Evolutionary conservation across 2,888 invertebrate genomes (phyloP), one percentile per base, ranked within the genome.

Genomic region (Apotomis turbidana): DNA sequence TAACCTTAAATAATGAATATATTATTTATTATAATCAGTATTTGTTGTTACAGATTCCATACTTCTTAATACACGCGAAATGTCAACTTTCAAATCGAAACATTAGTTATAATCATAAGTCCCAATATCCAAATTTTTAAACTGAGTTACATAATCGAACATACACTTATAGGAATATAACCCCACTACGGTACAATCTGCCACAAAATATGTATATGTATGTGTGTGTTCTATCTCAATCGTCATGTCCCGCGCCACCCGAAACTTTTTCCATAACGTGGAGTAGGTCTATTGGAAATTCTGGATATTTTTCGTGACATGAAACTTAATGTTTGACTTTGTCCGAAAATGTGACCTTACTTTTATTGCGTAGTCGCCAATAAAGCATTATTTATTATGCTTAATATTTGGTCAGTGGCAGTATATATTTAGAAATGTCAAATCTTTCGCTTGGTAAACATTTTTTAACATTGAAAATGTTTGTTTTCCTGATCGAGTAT

Each of bases 171-270:
- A 27, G 3, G 3, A 27, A 27, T 36, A 4, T 15, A 52, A 52
- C 51, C 59, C 27, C 41, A 27, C 68, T 52, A 41, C 13, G 44
- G 55, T 15, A 49, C 15, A n/a, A 4, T 57, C 52, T 62, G 10
- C 54, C 52, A 59, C 44, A 58, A 74, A 60, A 70, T 68, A 70
- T 63, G 44, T 36, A 69, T 69, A 27, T 27, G 15, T 68, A 70
- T 63, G 44, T 27, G 68, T 69, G 71, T 73, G 68, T 69, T 69
- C 68, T 74, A 68, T 76, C 74, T 73, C 74, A 70, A 78, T 76
- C 76, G 76, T 76, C 66, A 74, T 73, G 73, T 72, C 76, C 78
- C 78, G 75, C 74, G 77, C 77, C 76, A 75, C 62, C 76, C 75
- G 66, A 74, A 77, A 78, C 72, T 77, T 80, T 78, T 78, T 78